Base-by-base conservation (phyloP, 1,140 invertebrate genomes). In the Galleria mellonella region DNA sequence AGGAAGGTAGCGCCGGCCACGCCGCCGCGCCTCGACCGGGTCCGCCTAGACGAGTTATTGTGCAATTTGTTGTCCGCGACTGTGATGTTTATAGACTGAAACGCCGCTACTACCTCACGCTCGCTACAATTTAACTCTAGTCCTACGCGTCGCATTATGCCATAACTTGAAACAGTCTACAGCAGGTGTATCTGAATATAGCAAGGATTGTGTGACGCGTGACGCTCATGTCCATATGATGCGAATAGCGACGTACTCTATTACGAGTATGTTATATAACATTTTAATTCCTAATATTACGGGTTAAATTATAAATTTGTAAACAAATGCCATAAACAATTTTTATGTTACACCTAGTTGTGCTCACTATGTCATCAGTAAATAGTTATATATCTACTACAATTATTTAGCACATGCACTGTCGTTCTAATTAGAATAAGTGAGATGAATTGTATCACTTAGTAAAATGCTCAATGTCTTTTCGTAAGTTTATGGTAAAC, bases 41-140 rank as follows among this genome's bases (percentile, higher is more conserved):
- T 72, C 61, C 66, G 61, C 60, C 67, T 65, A 70, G 67, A 78
- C 70, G 66, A 73, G 73, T 85, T 79, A 77, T 77, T 76, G 82
- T 85, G 78, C 78, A 85, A 83, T 82, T 79, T 76, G 68, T 81
- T 83, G 73, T 85, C 72, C 72, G 82, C 73, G 75, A 83, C 82
- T 85, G 78, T 85, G 78, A 85, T 85, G 78, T 83, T 85, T 82
- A 79, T 85, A 85, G 82, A 85, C 82, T 85, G 82, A 85, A 73
- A 77, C 59, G 76, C 78, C 82, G 73, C 81, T 73, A 83, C 81
- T 85, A 85, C 82, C 82, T 85, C 82, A 79, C 78, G 76, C 72
- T 79, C 69, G 74, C 72, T 78, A 74, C 68, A 71, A 68, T 63
- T 75, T 52, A 54, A 63, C 69, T 84, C 81, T 83, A 84, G 81